Evolutionary conservation across 2,888 invertebrate genomes (phyloP), one percentile per base, ranked within the genome.

Genomic region (Muschampia plurimacula): DNA sequence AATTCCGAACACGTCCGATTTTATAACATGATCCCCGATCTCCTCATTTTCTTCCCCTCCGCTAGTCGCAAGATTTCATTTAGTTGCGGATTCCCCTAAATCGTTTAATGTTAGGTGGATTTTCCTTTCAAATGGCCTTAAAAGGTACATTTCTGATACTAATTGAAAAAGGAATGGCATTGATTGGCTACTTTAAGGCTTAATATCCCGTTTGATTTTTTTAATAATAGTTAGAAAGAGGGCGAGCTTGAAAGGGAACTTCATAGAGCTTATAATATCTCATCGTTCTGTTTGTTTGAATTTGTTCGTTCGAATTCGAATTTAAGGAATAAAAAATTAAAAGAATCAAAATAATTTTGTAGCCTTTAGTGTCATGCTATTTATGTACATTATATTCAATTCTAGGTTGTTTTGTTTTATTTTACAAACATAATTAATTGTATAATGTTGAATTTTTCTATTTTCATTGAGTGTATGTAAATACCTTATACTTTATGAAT

Each of bases 121-220:
- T 90, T 89, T 89, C 86, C 85, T 82, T 76, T 81, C 83, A 84
- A 85, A 83, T 82, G 84, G 83, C 86, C 86, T 88, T 89, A 88
- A 88, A 87, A 90, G 87, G 89, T 89, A 90, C 90, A 89, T 91
- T 91, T 88, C 83, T 81, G 84, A 79, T 81, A 88, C 90, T 92
- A 92, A 92, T 92, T 91, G 91, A 90, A 92, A 85, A 83, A 75
- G 83, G 85, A 86, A 87, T 86, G 83, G 80, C 87, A 91, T 90
- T 86, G 89, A 90, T 89, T 87, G 80, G 81, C 79, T 77, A 57
- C 73, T 77, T 72, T 67, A 46, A 13, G 32, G 39, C 36, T 63
- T 52, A 55, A 63, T 69, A 63, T 69, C 41, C 39, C 22, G 28
- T 69, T 63, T 52, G 46, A 49, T 55, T 64, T 57, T 69, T 63